Conservation (phyloP, 1,140 invertebrate genomes). For the Drosophila erecta region DNA sequence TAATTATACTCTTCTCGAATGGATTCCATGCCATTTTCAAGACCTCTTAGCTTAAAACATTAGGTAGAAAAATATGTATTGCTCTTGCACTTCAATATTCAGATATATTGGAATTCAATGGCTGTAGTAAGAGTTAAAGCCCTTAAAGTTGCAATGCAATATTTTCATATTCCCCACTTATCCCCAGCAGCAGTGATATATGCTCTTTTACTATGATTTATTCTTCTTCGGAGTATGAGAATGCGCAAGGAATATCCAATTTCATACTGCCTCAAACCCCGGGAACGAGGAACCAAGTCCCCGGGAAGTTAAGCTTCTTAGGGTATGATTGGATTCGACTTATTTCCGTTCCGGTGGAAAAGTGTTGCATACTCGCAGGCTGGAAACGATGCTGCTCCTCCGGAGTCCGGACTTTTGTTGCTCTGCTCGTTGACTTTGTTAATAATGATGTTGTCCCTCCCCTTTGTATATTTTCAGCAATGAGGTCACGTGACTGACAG, state of each 20-base stretch:
- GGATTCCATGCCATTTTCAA: background rate
- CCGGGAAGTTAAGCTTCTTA: slow-evolving; percentile 40
- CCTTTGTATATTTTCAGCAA: slow-evolving; percentile 61
- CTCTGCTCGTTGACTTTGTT: slow-evolving; percentile 67
- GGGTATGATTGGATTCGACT: slow-evolving; percentile 52
- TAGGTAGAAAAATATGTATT: background rate
- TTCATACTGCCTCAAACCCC: slow-evolving; percentile 25
- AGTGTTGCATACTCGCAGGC: slow-evolving; percentile 53
- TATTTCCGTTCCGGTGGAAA: slow-evolving; percentile 39
- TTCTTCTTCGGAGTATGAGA: slow-evolving; percentile 15
- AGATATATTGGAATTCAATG: no score
- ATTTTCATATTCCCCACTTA: slow-evolving; percentile 25
- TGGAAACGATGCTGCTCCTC: slow-evolving; percentile 17
- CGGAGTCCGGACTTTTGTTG: slow-evolving; percentile 26
- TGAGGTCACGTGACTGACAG: slow-evolving; percentile 73
- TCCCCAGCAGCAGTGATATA: slow-evolving; percentile 16
- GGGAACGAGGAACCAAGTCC: background rate
- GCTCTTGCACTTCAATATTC: background rate
- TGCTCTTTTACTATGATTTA: slow-evolving; percentile 23
- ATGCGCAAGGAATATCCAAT: slow-evolving; percentile 26
- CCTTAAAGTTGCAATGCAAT: slow-evolving; percentile 6
- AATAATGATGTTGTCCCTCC: slow-evolving; percentile 67
- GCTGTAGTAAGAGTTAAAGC: no score
- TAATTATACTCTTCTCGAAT: slow-evolving; percentile 29
- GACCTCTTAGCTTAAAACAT: background rate